These are phyloP conservation scores for Pygoscelis antarcticus DNA, from an alignment of 2,113 vertebrate genomes.

Conservation along the genomic window DNA sequence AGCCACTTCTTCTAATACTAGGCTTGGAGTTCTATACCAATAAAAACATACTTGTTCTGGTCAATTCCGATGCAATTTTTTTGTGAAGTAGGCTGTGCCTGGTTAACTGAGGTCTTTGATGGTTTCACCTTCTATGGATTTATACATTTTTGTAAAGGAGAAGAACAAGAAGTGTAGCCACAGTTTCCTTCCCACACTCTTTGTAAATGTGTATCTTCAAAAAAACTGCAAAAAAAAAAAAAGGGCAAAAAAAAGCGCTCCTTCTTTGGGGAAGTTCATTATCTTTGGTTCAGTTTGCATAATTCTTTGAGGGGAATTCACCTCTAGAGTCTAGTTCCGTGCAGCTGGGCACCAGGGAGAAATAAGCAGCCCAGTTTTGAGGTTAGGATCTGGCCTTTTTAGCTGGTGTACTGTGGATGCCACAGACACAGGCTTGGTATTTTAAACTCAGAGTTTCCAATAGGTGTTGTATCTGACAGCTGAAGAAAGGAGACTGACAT, in stretches of 20 bases:
- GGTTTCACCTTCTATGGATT: background rate
- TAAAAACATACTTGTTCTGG: background rate
- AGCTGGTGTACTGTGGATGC: background rate
- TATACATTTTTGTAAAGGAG: background rate
- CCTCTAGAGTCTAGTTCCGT: background rate
- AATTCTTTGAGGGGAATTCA: background rate
- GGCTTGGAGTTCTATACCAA: background rate
- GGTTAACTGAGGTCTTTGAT: background rate
- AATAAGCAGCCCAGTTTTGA: background rate
- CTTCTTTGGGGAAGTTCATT: background rate
- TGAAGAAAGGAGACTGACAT: background rate
- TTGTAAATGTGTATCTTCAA: background rate
- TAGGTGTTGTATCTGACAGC: background rate
- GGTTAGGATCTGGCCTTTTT: background rate
- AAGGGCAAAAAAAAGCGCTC: too few species aligned
- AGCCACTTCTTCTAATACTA: background rate
- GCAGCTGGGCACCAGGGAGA: background rate
- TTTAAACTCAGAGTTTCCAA: background rate
- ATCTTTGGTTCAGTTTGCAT: conserved; percentile 1
- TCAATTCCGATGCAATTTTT: background rate
- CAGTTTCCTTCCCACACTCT: background rate
- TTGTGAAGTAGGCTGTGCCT: background rate
- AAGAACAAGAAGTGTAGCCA: background rate
- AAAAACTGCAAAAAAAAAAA: background rate
- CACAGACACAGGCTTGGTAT: background rate